phyloP scores from a whole-genome alignment of 1,140 invertebrate genomes.

The Halesus radiatus region DNA sequence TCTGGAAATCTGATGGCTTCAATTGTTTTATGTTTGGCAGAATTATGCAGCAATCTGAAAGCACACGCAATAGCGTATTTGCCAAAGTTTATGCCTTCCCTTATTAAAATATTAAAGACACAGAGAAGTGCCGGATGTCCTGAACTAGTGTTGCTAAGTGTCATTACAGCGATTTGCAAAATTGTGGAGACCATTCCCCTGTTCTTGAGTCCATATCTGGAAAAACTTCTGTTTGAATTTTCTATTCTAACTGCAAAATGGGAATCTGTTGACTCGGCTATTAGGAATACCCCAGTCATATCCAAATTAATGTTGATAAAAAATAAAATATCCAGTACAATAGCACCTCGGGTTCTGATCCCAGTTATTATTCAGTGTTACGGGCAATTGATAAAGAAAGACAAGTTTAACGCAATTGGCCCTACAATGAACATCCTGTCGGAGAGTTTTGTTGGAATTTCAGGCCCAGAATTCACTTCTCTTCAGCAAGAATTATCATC shows the following conservation, averaged over 20 bases:
- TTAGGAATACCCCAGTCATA: slow-evolving; percentile 70
- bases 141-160: slow-evolving; percentile 69
- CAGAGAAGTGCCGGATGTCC: slow-evolving; percentile 67
- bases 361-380: slow-evolving; percentile 80
- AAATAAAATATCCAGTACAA: slow-evolving; percentile 77
- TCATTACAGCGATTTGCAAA: slow-evolving; percentile 83
- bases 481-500: slow-evolving; percentile 77
- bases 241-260: slow-evolving; percentile 72
- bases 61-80: slow-evolving; percentile 80
- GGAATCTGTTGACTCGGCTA: slow-evolving; percentile 64
- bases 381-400: slow-evolving; percentile 72
- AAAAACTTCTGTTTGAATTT: slow-evolving; percentile 79
- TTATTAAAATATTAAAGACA: slow-evolving; percentile 75
- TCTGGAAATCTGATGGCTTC: slow-evolving; percentile 80
- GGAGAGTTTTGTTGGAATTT: slow-evolving; percentile 76
- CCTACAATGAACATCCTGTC: slow-evolving; percentile 82
- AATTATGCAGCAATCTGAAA: slow-evolving; percentile 81
- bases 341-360: slow-evolving; percentile 82
- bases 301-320: slow-evolving; percentile 75
- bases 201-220: slow-evolving; percentile 88
- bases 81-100: slow-evolving; percentile 83
- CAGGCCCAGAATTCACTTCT: slow-evolving; percentile 73
- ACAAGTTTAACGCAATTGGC: slow-evolving; percentile 74
- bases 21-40: slow-evolving; percentile 84
- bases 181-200: slow-evolving; percentile 84